phyloP scores from a whole-genome alignment of 2,797 vertebrate genomes.

The Aplochiton taeniatus region DNA sequence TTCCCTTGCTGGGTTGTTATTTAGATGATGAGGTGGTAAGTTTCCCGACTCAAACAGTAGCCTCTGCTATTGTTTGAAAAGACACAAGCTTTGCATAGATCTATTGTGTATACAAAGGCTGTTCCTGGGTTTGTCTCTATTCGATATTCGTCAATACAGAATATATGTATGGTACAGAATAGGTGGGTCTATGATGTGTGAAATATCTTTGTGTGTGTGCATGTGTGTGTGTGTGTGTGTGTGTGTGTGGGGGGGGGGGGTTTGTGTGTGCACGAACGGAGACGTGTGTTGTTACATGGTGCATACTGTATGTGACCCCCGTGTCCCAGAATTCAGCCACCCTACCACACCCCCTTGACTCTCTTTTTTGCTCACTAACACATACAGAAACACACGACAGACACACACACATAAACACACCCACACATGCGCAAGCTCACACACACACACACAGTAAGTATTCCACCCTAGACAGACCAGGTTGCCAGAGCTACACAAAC shows the following conservation, averaged over 20 bases:
- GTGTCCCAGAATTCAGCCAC: constrained; percentile 76
- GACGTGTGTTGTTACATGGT: constrained; percentile 54
- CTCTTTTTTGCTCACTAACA: no score
- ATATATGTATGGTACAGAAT: constrained; percentile 6
- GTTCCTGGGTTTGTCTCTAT: background rate
- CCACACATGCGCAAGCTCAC: constrained; percentile 12
- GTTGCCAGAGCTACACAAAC: constrained; percentile 81
- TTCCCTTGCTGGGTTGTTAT: constrained; percentile 2
- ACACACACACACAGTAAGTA: constrained; percentile 67
- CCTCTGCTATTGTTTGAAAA: constrained; percentile 15
- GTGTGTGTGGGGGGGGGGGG: constrained; percentile 9
- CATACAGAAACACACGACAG: constrained; percentile 35
- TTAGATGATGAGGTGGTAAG: constrained; percentile 6
- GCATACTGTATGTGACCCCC: constrained; percentile 64
- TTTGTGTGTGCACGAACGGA: constrained; percentile 46
- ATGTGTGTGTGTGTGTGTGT: constrained; percentile 19
- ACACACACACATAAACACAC: constrained; percentile 44
- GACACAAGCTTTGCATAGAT: constrained; percentile 13
- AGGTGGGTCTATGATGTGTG: constrained; percentile 10
- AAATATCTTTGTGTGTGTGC: constrained; percentile 9
- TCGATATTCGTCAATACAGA: constrained; percentile 1
- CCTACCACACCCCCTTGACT: constrained; percentile 68
- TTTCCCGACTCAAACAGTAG: no score
- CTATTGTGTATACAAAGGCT: background rate
- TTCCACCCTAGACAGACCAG: constrained; percentile 81